Conservation (phyloP, 2,797 vertebrate species). For the Phataginus tricuspis region DNA sequence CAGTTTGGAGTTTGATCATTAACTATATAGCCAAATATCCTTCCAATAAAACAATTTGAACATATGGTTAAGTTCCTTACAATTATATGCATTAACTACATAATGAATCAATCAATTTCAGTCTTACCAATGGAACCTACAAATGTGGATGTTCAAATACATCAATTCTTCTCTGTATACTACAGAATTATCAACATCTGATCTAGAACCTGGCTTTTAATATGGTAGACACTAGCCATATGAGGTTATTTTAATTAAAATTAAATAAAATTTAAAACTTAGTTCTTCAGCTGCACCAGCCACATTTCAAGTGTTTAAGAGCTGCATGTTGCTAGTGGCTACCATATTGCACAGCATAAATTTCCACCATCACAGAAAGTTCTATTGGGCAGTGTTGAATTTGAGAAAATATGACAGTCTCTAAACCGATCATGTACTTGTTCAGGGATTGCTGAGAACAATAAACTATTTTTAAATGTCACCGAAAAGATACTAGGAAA, state of each 20-base stretch:
- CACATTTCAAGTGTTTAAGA: not conserved
- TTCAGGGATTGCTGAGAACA: not conserved
- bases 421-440: not conserved
- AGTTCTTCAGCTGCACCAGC: not conserved
- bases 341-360: not conserved
- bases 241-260: constrained; percentile 39
- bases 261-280: constrained; percentile 21
- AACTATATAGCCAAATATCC: not conserved
- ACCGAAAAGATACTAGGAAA: not conserved
- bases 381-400: not conserved
- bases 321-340: not conserved
- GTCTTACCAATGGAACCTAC: constrained; percentile 28
- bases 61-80: constrained; percentile 17
- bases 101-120: not conserved
- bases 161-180: not conserved
- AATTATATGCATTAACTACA: not conserved
- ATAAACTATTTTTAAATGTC: constrained; percentile 26
- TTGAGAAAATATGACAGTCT: not conserved
- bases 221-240: not conserved
- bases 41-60: constrained; percentile 48
- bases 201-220: not conserved
- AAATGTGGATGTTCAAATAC: constrained; percentile 19
- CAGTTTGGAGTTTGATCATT: constrained; percentile 41
- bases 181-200: constrained; percentile 9
- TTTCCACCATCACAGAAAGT: constrained; percentile 14